Evolutionary conservation across 1,140 invertebrate genomes (phyloP).

Genomic region (Atta texana): DNA sequence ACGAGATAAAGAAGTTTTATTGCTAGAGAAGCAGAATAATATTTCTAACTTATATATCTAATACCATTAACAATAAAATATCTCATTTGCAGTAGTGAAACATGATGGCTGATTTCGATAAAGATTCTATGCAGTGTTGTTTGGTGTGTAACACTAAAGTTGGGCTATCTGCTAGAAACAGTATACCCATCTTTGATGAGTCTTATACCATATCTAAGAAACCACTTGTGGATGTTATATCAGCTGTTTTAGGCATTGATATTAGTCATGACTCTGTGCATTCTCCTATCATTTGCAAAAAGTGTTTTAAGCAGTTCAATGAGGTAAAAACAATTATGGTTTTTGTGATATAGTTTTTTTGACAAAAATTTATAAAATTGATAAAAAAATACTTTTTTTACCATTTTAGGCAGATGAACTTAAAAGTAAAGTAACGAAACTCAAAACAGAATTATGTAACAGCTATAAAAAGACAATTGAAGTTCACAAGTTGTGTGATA

Average conservation of each 20-base stretch:
- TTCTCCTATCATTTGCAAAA: constrained; percentile 88
- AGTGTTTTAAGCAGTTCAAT: constrained; percentile 88
- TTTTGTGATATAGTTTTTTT: constrained; percentile 10
- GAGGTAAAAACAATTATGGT: constrained; percentile 78
- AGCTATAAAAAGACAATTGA: constrained; percentile 85
- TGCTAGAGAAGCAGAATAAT: not conserved
- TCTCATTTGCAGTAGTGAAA: constrained; percentile 63
- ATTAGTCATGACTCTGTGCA: constrained; percentile 86
- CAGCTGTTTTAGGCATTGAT: constrained; percentile 85
- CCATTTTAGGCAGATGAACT: constrained; percentile 88
- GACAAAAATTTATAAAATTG: not conserved
- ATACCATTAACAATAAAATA: not conserved
- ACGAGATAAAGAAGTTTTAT: not conserved
- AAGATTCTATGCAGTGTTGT: constrained; percentile 84
- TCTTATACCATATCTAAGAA: constrained; percentile 82
- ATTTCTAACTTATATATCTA: not conserved
- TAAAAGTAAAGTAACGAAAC: constrained; percentile 85
- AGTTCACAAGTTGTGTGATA: constrained; percentile 76
- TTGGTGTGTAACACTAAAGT: constrained; percentile 87
- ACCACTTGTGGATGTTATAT: constrained; percentile 85
- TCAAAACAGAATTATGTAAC: constrained; percentile 84
- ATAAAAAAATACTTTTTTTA: not conserved
- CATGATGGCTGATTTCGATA: constrained; percentile 81
- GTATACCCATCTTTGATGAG: constrained; percentile 86
- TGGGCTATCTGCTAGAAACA: constrained; percentile 86